Conservation (phyloP, 23 tunicate genomes). For the Phallusia fumigata region DNA sequence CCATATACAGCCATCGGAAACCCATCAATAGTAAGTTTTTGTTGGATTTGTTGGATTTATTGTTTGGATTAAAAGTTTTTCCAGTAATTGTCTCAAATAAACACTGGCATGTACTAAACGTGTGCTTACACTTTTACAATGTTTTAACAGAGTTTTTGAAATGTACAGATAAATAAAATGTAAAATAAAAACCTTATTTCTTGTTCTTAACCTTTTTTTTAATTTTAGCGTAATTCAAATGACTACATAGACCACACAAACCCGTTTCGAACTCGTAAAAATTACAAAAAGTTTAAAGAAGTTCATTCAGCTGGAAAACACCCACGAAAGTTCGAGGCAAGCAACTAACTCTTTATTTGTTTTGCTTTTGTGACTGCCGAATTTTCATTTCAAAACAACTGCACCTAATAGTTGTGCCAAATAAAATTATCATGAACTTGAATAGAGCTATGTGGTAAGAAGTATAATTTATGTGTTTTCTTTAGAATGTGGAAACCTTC, state of each 20-base stretch:
- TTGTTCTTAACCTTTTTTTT: not conserved
- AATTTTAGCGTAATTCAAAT: not conserved
- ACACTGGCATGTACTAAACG: too few relatives aligned
- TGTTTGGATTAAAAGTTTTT: not conserved
- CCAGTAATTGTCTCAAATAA: too few relatives aligned
- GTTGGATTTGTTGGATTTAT: not conserved
- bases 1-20: not conserved
- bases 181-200: too few relatives aligned
- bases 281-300: slow-evolving; percentile 1
- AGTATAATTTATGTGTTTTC: not conserved
- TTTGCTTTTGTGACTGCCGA: not conserved
- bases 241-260: not conserved
- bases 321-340: not conserved
- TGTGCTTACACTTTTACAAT: too few relatives aligned
- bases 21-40: not conserved
- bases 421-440: too few relatives aligned
- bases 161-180: too few relatives aligned
- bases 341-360: not conserved
- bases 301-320: not conserved
- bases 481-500: slow-evolving; percentile 74
- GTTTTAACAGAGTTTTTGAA: too few relatives aligned
- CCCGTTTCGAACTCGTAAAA: not conserved
- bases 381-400: not conserved
- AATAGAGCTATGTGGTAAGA: not conserved
- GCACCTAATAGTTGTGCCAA: too few relatives aligned